phyloP scores from a whole-genome alignment of 2,797 vertebrate species.

The Pantherophis alleghaniensis region DNA sequence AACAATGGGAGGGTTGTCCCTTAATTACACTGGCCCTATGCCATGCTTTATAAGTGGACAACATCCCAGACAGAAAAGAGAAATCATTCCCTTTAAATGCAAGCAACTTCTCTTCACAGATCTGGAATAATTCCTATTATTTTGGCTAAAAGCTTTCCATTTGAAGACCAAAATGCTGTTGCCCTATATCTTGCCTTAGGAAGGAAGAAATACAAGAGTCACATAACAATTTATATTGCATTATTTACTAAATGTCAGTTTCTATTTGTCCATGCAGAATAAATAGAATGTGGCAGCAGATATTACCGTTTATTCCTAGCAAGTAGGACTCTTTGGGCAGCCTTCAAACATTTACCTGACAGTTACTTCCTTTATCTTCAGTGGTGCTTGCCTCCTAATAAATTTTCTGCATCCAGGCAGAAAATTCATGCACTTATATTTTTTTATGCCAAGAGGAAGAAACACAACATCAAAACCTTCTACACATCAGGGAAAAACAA shows the following conservation, averaged over 20 bases:
- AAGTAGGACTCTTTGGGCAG: background rate
- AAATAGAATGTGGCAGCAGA: background rate
- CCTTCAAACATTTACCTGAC: background rate
- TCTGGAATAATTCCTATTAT: background rate
- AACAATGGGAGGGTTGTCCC: background rate
- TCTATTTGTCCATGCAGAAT: background rate
- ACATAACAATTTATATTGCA: background rate
- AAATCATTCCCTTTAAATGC: background rate
- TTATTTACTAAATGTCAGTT: background rate
- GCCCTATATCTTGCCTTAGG: background rate
- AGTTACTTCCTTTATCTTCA: background rate
- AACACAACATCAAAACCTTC: background rate
- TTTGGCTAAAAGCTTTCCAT: conserved; percentile 12
- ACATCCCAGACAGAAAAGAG: background rate
- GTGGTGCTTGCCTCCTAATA: background rate
- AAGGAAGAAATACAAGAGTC: background rate
- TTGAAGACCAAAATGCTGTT: conserved; percentile 4
- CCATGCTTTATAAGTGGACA: background rate
- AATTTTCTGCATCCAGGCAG: background rate
- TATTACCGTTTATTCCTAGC: background rate
- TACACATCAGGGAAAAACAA: background rate
- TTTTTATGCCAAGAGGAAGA: background rate
- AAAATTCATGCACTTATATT: background rate
- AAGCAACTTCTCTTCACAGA: background rate
- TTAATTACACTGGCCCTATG: background rate